phyloP scores from a whole-genome alignment of 2,888 invertebrate species.

The Molorchus minor region DNA sequence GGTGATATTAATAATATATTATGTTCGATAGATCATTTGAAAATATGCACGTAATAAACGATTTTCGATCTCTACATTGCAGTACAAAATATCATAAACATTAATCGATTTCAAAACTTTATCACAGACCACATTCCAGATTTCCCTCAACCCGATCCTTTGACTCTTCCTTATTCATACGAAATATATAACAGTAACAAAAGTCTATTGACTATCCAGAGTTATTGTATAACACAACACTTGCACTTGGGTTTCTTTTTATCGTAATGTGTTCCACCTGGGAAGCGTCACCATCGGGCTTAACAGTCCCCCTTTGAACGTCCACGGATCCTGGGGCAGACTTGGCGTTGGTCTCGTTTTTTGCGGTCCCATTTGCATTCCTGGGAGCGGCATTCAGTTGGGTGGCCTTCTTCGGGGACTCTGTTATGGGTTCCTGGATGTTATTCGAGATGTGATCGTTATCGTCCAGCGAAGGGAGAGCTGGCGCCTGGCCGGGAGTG shows the following conservation, averaged over 20 bases:
- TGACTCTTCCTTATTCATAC: slow-evolving; percentile 26
- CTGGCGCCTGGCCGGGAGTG: slow-evolving; percentile 68
- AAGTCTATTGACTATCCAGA: slow-evolving; percentile 44
- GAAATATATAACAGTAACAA: slow-evolving; percentile 48
- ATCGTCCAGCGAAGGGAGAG: slow-evolving; percentile 65
- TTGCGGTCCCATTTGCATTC: slow-evolving; percentile 55
- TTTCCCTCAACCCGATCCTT: slow-evolving; percentile 25
- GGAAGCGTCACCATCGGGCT: slow-evolving; percentile 72
- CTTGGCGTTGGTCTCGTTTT: slow-evolving; percentile 63
- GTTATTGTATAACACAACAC: slow-evolving; percentile 92
- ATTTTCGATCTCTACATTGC: no score
- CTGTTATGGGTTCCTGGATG: slow-evolving; percentile 48
- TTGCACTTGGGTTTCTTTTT: slow-evolving; percentile 96
- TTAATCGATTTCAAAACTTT: slow-evolving; percentile 6
- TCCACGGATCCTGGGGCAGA: slow-evolving; percentile 69
- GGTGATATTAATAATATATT: no score
- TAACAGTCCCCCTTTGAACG: slow-evolving; percentile 76
- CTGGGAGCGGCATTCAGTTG: slow-evolving; percentile 59
- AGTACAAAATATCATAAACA: no score
- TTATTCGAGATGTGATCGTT: slow-evolving; percentile 57
- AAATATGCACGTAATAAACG: no score
- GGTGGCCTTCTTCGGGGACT: slow-evolving; percentile 49
- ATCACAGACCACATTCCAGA: slow-evolving; percentile 34
- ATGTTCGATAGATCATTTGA: no score
- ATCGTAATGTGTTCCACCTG: slow-evolving; percentile 92